Conservation (phyloP, 2,888 invertebrate species). For the Tachina fera region DNA sequence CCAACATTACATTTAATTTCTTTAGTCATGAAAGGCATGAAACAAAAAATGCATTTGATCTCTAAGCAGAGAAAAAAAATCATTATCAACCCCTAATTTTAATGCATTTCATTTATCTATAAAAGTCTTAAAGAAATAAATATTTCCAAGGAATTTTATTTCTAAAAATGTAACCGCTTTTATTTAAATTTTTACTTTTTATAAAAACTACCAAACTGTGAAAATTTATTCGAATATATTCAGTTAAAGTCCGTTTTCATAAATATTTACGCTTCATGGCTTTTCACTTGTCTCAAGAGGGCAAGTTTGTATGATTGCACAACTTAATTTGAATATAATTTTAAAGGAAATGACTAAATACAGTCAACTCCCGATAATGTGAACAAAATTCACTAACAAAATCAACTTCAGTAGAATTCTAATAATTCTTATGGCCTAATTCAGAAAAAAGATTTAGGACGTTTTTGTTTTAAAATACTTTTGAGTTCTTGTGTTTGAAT, state of each 20-base stretch:
- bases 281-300: constrained; percentile 35
- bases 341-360: not conserved
- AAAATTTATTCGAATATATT: not conserved
- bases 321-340: not conserved
- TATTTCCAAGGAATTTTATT: not conserved
- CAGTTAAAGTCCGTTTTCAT: constrained; percentile 12
- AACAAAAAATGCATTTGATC: constrained; percentile 30
- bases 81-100: constrained; percentile 37
- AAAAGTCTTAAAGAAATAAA: not conserved
- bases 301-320: not conserved
- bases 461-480: no score
- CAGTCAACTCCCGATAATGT: not conserved
- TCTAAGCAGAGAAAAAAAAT: not conserved
- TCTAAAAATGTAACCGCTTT: not conserved
- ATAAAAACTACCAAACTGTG: constrained; percentile 42
- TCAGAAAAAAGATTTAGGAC: no score
- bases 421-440: no score
- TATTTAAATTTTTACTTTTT: not conserved
- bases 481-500: no score
- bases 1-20: constrained; percentile 23
- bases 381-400: no score
- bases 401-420: no score
- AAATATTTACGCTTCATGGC: constrained; percentile 53
- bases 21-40: not conserved
- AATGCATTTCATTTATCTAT: not conserved